These are phyloP conservation scores for Notothenia rossii DNA, from an alignment of 2,113 vertebrate species.

Conservation along the genomic window DNA sequence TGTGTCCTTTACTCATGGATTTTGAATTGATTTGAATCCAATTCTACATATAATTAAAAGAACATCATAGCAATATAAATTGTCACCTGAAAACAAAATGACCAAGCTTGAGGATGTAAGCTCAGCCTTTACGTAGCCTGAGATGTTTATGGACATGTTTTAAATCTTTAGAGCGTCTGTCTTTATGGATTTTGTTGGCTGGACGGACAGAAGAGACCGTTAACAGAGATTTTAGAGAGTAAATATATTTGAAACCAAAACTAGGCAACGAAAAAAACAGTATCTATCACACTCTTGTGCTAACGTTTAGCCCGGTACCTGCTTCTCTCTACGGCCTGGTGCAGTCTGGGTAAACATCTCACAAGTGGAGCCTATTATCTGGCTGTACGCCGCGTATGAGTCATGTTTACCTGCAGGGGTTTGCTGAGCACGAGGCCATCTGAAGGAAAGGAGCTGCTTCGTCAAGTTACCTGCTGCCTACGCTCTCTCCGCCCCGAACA, in stretches of 20 bases:
- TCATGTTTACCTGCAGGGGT: slow-evolving; percentile 71
- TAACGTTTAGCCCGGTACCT: not conserved
- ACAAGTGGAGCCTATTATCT: slow-evolving; percentile 46
- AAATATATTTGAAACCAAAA: not conserved
- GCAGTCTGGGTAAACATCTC: slow-evolving; percentile 62
- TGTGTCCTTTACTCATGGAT: no score
- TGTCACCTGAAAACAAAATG: no score
- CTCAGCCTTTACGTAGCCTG: no score
- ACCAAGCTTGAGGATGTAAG: no score
- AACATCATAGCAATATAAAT: no score
- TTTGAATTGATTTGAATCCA: no score
- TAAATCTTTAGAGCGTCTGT: no score
- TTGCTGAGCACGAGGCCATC: slow-evolving; percentile 36
- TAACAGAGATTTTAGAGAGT: not conserved
- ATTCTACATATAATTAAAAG: no score
- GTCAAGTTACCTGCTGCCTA: slow-evolving; percentile 27
- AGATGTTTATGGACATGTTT: no score
- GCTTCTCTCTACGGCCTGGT: slow-evolving; percentile 7
- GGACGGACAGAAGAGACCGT: no score
- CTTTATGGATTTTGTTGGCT: no score
- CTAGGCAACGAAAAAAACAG: no score
- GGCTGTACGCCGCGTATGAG: slow-evolving; percentile 41
- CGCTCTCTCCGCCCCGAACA: slow-evolving; percentile 12
- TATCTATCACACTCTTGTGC: not conserved
- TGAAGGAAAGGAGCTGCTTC: slow-evolving; percentile 39